Conservation (phyloP, 2,113 vertebrate species). For the Apeltes quadracus region DNA sequence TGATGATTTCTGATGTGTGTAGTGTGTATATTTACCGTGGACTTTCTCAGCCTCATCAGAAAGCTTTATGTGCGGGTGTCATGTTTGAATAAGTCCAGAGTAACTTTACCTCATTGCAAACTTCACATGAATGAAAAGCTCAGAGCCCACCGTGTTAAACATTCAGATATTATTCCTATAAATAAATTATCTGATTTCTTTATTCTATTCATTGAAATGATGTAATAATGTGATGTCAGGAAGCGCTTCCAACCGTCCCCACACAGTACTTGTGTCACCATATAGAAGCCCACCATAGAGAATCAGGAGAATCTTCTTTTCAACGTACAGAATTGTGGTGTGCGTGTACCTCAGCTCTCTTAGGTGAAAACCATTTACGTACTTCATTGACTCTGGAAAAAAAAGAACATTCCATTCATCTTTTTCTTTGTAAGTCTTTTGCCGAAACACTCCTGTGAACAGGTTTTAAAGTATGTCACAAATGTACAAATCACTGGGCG, state of each 20-base stretch:
- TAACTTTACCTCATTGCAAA: not conserved
- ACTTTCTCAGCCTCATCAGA: not conserved
- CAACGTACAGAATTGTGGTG: not conserved
- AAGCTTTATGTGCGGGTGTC: not conserved
- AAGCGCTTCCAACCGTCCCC: not conserved
- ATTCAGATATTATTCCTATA: not conserved
- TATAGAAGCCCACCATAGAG: not conserved
- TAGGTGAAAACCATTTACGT: constrained; percentile 24
- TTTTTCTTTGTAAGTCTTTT: constrained; percentile 14
- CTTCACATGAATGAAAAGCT: not conserved
- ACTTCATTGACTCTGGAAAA: constrained; percentile 29
- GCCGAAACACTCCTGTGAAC: constrained; percentile 32
- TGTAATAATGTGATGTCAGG: not conserved
- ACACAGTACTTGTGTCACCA: not conserved
- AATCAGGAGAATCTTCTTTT: not conserved
- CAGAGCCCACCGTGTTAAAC: not conserved
- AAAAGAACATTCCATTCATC: constrained; percentile 30
- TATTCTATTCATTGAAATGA: not conserved
- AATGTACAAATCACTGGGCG: constrained; percentile 63
- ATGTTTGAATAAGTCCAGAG: not conserved
- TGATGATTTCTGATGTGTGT: constrained; percentile 42
- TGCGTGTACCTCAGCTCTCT: constrained; percentile 13
- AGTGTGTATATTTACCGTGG: constrained; percentile 41
- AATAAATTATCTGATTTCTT: not conserved
- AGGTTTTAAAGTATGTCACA: constrained; percentile 51